Evolutionary conservation across 2,888 invertebrate species (phyloP).

Genomic region (Litoditis marina): DNA sequence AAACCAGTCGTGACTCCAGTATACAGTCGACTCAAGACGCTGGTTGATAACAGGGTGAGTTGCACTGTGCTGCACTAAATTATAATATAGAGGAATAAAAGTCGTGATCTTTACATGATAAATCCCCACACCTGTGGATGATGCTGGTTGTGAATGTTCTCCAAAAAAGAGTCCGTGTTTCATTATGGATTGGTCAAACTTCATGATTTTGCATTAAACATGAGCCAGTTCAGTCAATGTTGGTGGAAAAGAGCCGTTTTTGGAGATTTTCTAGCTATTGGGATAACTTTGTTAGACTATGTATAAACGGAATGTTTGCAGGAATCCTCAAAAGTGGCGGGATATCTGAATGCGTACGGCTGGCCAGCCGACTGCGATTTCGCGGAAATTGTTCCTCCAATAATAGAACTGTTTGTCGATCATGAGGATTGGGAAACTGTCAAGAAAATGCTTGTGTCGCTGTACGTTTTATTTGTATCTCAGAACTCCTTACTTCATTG

Average conservation of each 20-base stretch:
- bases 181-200: too few species aligned
- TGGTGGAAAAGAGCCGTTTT: too few species aligned
- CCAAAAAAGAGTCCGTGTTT: too few species aligned
- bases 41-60: slow-evolving; percentile 11
- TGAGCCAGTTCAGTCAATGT: too few species aligned
- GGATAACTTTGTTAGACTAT: background rate
- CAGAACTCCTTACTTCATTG: too few species aligned
- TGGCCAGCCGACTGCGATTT: slow-evolving; percentile 46
- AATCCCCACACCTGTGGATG: too few species aligned
- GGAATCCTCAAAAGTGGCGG: slow-evolving; percentile 37
- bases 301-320: slow-evolving; percentile 1
- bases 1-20: background rate
- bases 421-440: slow-evolving; percentile 42
- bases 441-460: slow-evolving; percentile 28
- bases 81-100: too few species aligned
- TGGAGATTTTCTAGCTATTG: too few species aligned
- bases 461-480: slow-evolving; percentile 23
- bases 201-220: too few species aligned
- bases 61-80: background rate
- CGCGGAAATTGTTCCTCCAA: slow-evolving; percentile 31
- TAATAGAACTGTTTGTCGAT: slow-evolving; percentile 40
- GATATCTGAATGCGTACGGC: slow-evolving; percentile 28
- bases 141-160: too few species aligned
- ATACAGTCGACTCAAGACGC: slow-evolving; percentile 7
- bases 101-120: too few species aligned